Evolutionary conservation across 2,113 vertebrate species (phyloP).

Genomic region (Tachysurus vachellii): DNA sequence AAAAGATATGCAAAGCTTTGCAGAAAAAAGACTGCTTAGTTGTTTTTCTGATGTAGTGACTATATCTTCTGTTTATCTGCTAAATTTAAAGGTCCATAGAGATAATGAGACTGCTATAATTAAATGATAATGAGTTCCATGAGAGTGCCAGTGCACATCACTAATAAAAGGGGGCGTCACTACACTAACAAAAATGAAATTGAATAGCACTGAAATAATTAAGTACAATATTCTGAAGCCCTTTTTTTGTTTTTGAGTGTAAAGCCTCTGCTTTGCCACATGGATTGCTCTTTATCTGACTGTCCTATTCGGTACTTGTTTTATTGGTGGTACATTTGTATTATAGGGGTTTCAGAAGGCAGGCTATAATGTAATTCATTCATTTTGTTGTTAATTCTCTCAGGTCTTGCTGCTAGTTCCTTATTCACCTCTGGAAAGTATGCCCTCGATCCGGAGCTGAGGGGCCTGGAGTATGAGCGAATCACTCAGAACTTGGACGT

Average conservation of each 20-base stretch:
- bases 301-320: neutral
- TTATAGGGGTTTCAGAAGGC: no score
- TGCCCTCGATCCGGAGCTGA: constrained; percentile 86
- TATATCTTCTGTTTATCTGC: neutral
- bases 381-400: neutral
- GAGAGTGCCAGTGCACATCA: neutral
- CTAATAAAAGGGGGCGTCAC: neutral
- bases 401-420: constrained; percentile 86
- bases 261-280: neutral
- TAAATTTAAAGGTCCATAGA: neutral
- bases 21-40: neutral
- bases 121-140: neutral
- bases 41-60: neutral
- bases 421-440: constrained; percentile 88
- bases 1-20: neutral
- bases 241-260: neutral
- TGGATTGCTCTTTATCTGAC: neutral
- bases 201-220: no score
- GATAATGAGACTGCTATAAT: neutral
- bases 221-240: neutral
- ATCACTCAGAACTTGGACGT: constrained; percentile 89
- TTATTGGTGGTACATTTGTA: neutral
- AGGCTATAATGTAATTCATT: neutral
- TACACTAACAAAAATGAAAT: neutral
- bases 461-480: constrained; percentile 84